Evolutionary conservation across 2,888 invertebrate species (phyloP), one percentile per base, ranked within the genome.

Genomic region (Pristionchus fissidentatus): DNA sequence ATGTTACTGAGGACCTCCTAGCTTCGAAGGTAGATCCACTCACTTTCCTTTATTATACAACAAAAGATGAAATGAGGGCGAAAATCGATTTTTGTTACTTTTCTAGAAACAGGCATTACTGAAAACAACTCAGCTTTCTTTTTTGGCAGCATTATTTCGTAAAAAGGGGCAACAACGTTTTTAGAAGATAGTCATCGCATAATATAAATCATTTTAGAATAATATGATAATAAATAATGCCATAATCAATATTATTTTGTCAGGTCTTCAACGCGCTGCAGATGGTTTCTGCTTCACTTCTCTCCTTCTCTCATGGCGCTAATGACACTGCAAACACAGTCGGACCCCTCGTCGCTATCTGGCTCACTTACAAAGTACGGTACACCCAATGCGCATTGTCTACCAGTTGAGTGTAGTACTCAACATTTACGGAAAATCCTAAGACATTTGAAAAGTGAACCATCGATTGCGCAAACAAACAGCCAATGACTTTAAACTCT

Each of bases 291-390:
- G 98, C 98, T 5, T 95, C 96, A 8, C 98, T 98, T 93, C 97
- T 98, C 1, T 96, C 97, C 83, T 98, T 98, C 93, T 98, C 98
- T 26, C 98, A 98, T 92, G 98, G 98, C 43, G 98, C 98, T 29
- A 98, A 98, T 93, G 90, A 90, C 78, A 89, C 89, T 8, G 90
- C 89, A 26, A 90, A 90, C 83, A 88, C 90, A 0, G 89, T 90
- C 62, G 89, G 89, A 4, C 90, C 90, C 32, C 86, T 90, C 52
- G 87, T 89, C 1, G 90, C 87, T 35, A 85, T 90, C 66, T 89
- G 88, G 88, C 83, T 88, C 60, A 87, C 86, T 35, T n/a, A n/a
- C n/a, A n/a, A n/a, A n/a, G n/a, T n/a, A n/a, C n/a, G n/a, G n/a
- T n/a, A n/a, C n/a, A n/a, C n/a, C n/a, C n/a, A n/a, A 83, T 81